Evolutionary conservation across 2,888 invertebrate genomes (phyloP).

Genomic region (Seira sanloemensis): DNA sequence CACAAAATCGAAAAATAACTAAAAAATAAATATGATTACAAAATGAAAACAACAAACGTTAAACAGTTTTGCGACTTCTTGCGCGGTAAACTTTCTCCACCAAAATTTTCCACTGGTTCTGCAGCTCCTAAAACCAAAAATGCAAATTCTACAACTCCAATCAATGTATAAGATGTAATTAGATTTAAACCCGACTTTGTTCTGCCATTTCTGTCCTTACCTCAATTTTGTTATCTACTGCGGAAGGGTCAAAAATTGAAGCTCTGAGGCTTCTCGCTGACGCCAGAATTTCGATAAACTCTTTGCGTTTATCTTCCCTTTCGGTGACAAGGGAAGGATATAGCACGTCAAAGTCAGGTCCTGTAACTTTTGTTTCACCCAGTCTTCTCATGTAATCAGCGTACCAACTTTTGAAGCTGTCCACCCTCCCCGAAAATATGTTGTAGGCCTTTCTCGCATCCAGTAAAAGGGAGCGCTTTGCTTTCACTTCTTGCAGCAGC

Average conservation of each 20-base stretch:
- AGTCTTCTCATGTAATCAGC: conserved; percentile 52
- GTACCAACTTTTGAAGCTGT: conserved; percentile 61
- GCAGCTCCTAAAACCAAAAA: conserved; percentile 46
- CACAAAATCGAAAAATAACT: too few species aligned
- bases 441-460: conserved; percentile 30
- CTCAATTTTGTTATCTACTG: conserved; percentile 64
- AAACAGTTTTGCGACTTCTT: conserved; percentile 55
- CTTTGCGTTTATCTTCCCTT: conserved; percentile 51
- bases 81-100: conserved; percentile 58
- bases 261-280: conserved; percentile 58
- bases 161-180: too few species aligned
- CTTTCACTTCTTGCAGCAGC: conserved; percentile 49
- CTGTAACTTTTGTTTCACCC: conserved; percentile 37
- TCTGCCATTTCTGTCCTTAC: too few species aligned
- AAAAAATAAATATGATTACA: too few species aligned
- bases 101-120: conserved; percentile 60
- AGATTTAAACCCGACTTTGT: too few species aligned
- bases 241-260: conserved; percentile 62
- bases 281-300: conserved; percentile 60
- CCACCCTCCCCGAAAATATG: conserved; percentile 28
- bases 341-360: conserved; percentile 24
- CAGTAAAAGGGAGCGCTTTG: conserved; percentile 25
- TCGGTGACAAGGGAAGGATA: conserved; percentile 48
- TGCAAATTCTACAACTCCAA: too few species aligned
- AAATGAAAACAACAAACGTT: too few species aligned